Conservation (phyloP, 2,797 vertebrate genomes). For the Sebastes ruberrimus region DNA sequence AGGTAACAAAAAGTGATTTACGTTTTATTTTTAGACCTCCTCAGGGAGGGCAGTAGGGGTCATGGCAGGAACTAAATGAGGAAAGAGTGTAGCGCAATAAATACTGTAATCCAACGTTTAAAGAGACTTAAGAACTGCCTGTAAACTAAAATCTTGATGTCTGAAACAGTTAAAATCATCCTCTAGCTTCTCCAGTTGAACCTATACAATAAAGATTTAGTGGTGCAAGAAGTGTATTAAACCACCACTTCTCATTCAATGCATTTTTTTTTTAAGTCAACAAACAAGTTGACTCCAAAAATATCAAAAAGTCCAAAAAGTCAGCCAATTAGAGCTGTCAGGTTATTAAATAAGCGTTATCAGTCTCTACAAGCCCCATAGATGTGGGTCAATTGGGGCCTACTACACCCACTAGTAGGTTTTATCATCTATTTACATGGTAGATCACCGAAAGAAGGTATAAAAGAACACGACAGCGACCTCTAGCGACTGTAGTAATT, state of each 20-base stretch:
- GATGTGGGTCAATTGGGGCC: too few relatives aligned
- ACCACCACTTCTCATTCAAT: neutral
- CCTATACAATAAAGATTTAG: neutral
- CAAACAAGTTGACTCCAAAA: neutral
- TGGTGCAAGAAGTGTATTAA: neutral
- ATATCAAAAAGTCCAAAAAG: neutral
- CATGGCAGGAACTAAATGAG: slow-evolving; percentile 19
- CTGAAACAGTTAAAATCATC: neutral
- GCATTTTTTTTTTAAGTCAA: neutral
- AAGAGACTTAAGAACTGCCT: neutral
- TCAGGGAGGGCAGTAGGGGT: neutral
- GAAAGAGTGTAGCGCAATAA: neutral
- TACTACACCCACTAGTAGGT: too few relatives aligned
- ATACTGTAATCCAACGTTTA: slow-evolving; percentile 2
- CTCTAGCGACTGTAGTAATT: too few relatives aligned
- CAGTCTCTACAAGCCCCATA: too few relatives aligned
- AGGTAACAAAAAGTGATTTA: slow-evolving; percentile 46
- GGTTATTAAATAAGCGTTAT: too few relatives aligned
- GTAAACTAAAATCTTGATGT: slow-evolving; percentile 11
- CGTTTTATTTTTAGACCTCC: slow-evolving; percentile 38
- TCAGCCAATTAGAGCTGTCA: neutral
- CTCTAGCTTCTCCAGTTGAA: neutral
- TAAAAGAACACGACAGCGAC: too few relatives aligned
- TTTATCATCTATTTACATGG: too few relatives aligned
- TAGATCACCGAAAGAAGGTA: too few relatives aligned